These are phyloP conservation scores for Torymus auratus DNA, from an alignment of 2,888 invertebrate genomes.

Conservation along the genomic window DNA sequence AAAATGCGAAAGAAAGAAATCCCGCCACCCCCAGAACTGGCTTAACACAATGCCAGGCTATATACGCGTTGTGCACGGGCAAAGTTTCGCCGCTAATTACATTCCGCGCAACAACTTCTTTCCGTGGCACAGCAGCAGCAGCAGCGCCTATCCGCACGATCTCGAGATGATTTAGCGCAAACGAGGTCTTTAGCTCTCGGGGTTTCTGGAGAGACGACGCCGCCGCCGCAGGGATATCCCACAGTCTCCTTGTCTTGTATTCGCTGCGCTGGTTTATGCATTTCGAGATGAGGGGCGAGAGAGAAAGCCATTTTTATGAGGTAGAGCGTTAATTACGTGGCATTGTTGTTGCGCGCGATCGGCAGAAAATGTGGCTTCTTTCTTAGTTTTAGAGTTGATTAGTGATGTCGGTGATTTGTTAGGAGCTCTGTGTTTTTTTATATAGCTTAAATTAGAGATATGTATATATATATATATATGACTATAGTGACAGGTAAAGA, in stretches of 20 bases:
- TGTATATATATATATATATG: too few species aligned
- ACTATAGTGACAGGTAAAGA: too few species aligned
- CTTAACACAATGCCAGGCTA: constrained; percentile 36
- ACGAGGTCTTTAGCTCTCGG: constrained; percentile 57
- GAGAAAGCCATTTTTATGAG: neutral
- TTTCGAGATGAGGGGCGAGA: neutral
- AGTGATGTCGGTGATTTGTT: too few species aligned
- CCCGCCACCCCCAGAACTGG: neutral
- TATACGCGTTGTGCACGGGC: neutral
- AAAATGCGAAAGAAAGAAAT: neutral
- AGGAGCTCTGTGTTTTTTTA: too few species aligned
- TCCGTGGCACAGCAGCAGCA: constrained; percentile 19
- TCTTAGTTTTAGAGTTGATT: too few species aligned
- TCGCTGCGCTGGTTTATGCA: constrained; percentile 13
- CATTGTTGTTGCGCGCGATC: neutral
- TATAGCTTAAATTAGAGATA: too few species aligned
- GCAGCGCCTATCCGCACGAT: constrained; percentile 40
- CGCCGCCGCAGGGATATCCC: neutral
- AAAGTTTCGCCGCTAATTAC: constrained; percentile 56
- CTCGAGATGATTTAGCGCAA: constrained; percentile 58
- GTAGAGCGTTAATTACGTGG: too few species aligned
- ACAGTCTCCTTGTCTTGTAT: neutral
- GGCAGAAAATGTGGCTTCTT: neutral
- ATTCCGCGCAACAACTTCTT: constrained; percentile 57
- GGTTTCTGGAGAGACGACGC: constrained; percentile 27